Percentiles rank a stretch among this genome's conserved stretches.
These are phyloP conservation scores for Diabrotica virgifera DNA, from an alignment of 1,140 invertebrate genomes.

Conservation along the genomic window DNA sequence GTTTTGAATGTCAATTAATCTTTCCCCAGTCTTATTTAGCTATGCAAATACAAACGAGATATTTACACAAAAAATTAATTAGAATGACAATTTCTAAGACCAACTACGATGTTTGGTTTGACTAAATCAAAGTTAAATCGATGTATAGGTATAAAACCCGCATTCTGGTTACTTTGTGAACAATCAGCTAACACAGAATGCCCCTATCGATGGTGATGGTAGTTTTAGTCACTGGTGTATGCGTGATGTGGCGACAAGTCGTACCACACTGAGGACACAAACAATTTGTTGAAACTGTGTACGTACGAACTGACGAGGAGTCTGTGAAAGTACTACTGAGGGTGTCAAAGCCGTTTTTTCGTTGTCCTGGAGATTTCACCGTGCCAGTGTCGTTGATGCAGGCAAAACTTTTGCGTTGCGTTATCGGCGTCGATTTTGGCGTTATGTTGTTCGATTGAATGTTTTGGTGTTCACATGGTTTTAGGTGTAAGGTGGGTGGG, in stretches of 20 bases:
- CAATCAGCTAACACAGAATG: constrained; percentile 45
- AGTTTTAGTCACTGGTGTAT: constrained; percentile 44
- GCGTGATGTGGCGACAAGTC: constrained; percentile 45
- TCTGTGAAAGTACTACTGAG: constrained; percentile 37
- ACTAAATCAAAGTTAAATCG: too few species aligned
- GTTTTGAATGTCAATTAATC: too few species aligned
- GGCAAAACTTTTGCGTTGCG: constrained; percentile 39
- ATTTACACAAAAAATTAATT: too few species aligned
- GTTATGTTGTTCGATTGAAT: constrained; percentile 28
- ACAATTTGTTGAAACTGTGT: constrained; percentile 42
- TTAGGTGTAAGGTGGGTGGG: constrained; percentile 27
- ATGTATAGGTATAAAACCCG: too few species aligned
- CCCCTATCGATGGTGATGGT: constrained; percentile 48
- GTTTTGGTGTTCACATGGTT: constrained; percentile 22
- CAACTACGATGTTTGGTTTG: too few species aligned
- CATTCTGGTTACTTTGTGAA: background rate
- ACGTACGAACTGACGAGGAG: constrained; percentile 40
- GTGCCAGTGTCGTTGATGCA: constrained; percentile 27
- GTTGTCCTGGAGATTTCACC: constrained; percentile 32
- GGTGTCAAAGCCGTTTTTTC: constrained; percentile 40
- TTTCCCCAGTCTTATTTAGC: too few species aligned
- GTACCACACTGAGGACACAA: constrained; percentile 48
- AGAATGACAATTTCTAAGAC: too few species aligned
- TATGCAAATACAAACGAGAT: too few species aligned
- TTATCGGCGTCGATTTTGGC: constrained; percentile 41